Evolutionary conservation across 2,888 invertebrate species (phyloP), one percentile per base, ranked within the genome.

Genomic region (Polyommatus iphigenia): DNA sequence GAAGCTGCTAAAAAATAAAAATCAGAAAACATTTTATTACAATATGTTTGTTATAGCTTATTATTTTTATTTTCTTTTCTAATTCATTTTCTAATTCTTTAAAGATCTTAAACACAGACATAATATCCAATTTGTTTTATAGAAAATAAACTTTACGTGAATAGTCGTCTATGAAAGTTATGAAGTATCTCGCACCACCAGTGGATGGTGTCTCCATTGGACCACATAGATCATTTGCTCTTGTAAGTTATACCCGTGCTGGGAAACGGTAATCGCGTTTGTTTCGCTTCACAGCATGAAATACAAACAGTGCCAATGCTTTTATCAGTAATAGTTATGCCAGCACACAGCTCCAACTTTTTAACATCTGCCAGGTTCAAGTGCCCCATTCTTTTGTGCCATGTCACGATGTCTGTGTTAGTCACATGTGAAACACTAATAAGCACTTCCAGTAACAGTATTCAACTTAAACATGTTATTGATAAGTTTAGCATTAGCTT

Each of bases 381-480:
- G 6, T 36, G 36, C 36, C 36, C 36, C 36, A 36, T 36, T 36
- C 36, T 36, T 36, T 36, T 36, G 36, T 36, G 36, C 36, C 36
- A 36, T 36, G 36, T 36, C 36, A 36, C 6, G 36, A 6, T 36
- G 4, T n/a, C n/a, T n/a, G n/a, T n/a, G n/a, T n/a, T n/a, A n/a
- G n/a, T n/a, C n/a, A n/a, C n/a, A n/a, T n/a, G n/a, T n/a, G n/a
- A n/a, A n/a, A n/a, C n/a, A n/a, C n/a, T n/a, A n/a, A n/a, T n/a
- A n/a, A n/a, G n/a, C n/a, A n/a, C n/a, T n/a, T n/a, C n/a, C n/a
- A n/a, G n/a, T n/a, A 54, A 24, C 20, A 10, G 54, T 54, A 50
- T 54, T 75, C 20, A 75, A 29, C 24, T 75, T 75, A 54, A 54
- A 75, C 50, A 75, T 75, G 54, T 75, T 75, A 54, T 75, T 54